Evolutionary conservation across 2,797 vertebrate genomes (phyloP), one percentile per base, ranked within the genome.

Genomic region (Babyrousa celebensis): DNA sequence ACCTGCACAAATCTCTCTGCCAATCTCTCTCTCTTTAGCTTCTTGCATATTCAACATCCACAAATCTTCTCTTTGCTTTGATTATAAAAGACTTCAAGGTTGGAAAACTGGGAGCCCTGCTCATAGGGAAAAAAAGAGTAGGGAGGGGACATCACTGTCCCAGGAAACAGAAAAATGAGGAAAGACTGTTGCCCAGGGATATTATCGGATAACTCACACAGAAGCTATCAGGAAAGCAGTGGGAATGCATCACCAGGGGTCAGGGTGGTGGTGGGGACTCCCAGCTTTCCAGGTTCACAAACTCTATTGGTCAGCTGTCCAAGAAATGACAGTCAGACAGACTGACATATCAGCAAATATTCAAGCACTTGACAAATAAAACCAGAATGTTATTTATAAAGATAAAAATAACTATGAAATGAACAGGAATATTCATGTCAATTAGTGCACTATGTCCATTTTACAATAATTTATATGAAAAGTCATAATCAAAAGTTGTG

Each of bases 11-110:
- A 63, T 70, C 29, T 86, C 58, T 90, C 43, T 93, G 83, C 71
- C 63, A 78, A 21, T 78, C 23, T 54, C 74, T 93, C 56, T 84
- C 29, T 96, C 85, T 87, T 96, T 84, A 40, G 43, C 23, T 87
- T 29, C 75, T 95, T 97, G 93, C 94, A 96, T 95, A 71, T 27
- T 96, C 54, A 87, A 52, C 20, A 96, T 52, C 71, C 75, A 90
- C 60, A 80, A 40, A 94, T 71, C 62, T 92, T 93, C 82, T 70
- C 77, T 75, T 80, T 82, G 68, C 70, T 91, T 96, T 94, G 56
- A 80, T 6, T 65, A 58, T 48, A 75, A 92, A 94, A 92, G 27
- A 74, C 65, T 86, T 96, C 91, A 48, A 62, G 63, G 62, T 6
- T 92, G 58, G 70, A 94, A 93, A 94, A 84, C 70, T 48, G 36